These are phyloP conservation scores for Gastrophryne carolinensis DNA, from an alignment of 2,797 vertebrate species.

Conservation along the genomic window DNA sequence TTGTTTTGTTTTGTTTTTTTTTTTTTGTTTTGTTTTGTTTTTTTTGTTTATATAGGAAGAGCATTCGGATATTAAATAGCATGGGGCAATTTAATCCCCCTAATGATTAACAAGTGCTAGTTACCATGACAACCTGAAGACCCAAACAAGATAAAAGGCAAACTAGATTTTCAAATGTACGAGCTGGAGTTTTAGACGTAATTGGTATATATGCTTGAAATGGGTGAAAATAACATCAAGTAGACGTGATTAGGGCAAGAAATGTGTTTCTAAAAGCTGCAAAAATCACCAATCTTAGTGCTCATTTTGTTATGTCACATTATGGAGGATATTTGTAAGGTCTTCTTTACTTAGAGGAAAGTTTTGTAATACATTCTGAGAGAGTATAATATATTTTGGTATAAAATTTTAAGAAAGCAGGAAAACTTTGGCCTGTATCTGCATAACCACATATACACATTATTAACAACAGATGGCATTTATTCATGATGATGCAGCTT, in stretches of 20 bases:
- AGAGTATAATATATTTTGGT: too few species aligned
- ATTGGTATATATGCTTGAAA: constrained; percentile 27
- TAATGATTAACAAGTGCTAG: constrained; percentile 24
- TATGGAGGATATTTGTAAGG: too few species aligned
- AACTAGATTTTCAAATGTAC: constrained; percentile 23
- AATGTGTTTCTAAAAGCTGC: not conserved
- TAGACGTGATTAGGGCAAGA: constrained; percentile 16
- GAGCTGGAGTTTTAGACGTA: constrained; percentile 30
- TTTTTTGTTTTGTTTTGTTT: not conserved
- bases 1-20: not conserved
- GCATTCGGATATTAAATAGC: constrained; percentile 14
- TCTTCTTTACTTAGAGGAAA: too few species aligned
- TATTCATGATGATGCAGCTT: too few species aligned
- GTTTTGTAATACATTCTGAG: too few species aligned
- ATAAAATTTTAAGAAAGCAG: too few species aligned
- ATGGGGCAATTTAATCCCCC: constrained; percentile 29
- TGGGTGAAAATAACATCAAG: constrained; percentile 12
- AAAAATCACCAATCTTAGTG: not conserved
- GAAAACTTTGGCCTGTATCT: too few species aligned
- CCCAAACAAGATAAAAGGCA: constrained; percentile 45
- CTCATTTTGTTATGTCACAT: not conserved
- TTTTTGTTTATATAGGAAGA: constrained; percentile 14
- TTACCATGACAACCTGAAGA: constrained; percentile 31
- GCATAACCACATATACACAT: too few species aligned
- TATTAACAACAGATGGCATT: too few species aligned